phyloP scores from a whole-genome alignment of 2,797 vertebrate species.

The Moxostoma hubbsi region DNA sequence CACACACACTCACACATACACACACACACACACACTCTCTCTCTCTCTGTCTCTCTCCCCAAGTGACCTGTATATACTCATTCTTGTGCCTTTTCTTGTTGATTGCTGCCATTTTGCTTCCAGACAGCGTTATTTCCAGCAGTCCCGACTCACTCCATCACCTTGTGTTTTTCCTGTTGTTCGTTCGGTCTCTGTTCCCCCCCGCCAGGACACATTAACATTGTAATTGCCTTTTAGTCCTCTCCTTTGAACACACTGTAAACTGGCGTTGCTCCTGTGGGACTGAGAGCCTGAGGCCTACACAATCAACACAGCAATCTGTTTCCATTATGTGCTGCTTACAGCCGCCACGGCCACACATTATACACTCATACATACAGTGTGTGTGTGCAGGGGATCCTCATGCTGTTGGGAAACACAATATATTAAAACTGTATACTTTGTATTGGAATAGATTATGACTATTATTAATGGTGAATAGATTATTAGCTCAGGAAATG shows the following conservation, averaged over 20 bases:
- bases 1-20: no score
- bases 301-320: slow-evolving; percentile 75
- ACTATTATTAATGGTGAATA: no score
- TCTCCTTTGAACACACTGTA: slow-evolving; percentile 75
- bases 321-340: slow-evolving; percentile 75
- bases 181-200: slow-evolving; percentile 57
- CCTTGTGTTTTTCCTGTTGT: slow-evolving; percentile 38
- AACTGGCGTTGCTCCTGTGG: slow-evolving; percentile 72
- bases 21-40: no score
- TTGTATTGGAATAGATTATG: not conserved
- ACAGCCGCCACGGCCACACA: slow-evolving; percentile 14
- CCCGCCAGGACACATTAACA: slow-evolving; percentile 89
- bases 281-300: slow-evolving; percentile 71
- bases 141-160: slow-evolving; percentile 65
- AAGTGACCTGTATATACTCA: slow-evolving; percentile 1
- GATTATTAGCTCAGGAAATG: no score
- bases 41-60: not conserved
- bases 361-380: slow-evolving; percentile 22
- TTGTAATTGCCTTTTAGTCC: slow-evolving; percentile 90
- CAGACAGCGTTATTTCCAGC: slow-evolving; percentile 78
- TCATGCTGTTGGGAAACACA: not conserved
- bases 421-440: not conserved
- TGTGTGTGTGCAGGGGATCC: not conserved
- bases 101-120: slow-evolving; percentile 25
- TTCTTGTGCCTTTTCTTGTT: slow-evolving; percentile 19